Base-by-base conservation (phyloP, 2,888 invertebrate genomes). In the Phalera bucephala region DNA sequence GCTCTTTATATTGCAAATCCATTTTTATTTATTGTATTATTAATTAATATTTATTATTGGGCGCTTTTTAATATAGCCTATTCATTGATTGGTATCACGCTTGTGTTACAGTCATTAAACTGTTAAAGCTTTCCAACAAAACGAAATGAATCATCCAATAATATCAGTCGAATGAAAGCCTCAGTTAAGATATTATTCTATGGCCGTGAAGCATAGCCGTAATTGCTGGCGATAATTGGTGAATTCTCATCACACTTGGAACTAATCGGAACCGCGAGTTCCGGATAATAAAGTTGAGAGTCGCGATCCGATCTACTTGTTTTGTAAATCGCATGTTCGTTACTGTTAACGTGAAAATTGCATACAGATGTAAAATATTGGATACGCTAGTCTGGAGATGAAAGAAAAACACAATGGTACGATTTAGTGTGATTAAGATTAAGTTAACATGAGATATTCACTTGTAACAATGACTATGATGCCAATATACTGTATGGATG, bases 151-250 rank as follows among this genome's bases (percentile, higher is more conserved):
- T n/a, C n/a, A n/a, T n/a, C n/a, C n/a, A n/a, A n/a, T n/a, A 32
- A 36, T 29, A 3, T 39, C 23, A 41, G 34, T 52, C 44, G 22
- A 33, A 36, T 32, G 37, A 50, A 50, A 45, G 52, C 43, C 33
- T 52, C 55, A 33, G 34, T 36, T 43, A 33, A 20, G 25, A 40
- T 33, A 57, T 52, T 52, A 64, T 72, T 69, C 53, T 77, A 75
- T 75, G 79, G 76, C 75, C 74, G 55, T 69, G 70, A 71, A 80
- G 77, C 83, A 67, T 77, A 67, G 64, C 81, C 57, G 72, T 74
- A 59, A 82, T 78, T 73, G 61, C 63, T 69, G 34, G 43, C 54
- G 38, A 68, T 76, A 77, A 82, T 80, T 79, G 72, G 69, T 62
- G 58, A 71, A 75, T 67, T 72, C 64, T 67, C 61, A 72, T 71